Conservation (phyloP, 1,140 invertebrate species). For the Nilaparvata lugens region DNA sequence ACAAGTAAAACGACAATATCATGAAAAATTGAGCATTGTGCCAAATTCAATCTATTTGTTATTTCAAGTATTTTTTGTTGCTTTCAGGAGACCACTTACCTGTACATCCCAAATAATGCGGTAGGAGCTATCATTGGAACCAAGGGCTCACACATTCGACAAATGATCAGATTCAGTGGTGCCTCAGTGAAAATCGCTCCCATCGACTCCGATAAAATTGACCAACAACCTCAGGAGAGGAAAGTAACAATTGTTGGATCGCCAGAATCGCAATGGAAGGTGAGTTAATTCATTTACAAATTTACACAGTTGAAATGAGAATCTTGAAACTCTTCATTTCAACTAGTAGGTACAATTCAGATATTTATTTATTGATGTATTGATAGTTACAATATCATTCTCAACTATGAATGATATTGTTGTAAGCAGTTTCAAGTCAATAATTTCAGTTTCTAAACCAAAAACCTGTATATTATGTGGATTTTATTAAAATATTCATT, state of each 20-base stretch:
- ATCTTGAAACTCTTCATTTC: background rate
- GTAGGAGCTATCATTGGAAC: conserved; percentile 97
- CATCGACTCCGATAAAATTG: conserved; percentile 66
- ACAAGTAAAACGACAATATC: background rate
- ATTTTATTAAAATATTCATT: no score
- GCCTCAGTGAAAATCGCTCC: conserved; percentile 90
- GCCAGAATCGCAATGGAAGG: conserved; percentile 95
- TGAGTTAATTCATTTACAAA: no score
- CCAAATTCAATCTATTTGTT: background rate
- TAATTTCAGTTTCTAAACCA: no score
- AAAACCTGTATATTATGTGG: no score
- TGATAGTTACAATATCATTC: background rate
- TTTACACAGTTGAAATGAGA: no score
- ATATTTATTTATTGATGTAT: no score
- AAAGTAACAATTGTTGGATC: conserved; percentile 92
- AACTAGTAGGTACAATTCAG: background rate
- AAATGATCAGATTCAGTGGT: conserved; percentile 92
- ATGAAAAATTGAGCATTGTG: background rate
- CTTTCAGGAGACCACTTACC: conserved; percentile 74
- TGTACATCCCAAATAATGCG: conserved; percentile 95
- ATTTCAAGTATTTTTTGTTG: conserved; percentile 7
- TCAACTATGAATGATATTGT: no score
- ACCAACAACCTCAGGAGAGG: conserved; percentile 62
- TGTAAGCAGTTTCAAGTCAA: no score
- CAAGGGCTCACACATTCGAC: conserved; percentile 91